A percentile compares a stretch with the other conserved stretches of the same genome.
phyloP scores from a whole-genome alignment of 1,140 invertebrate genomes.

The Diabrotica virgifera region DNA sequence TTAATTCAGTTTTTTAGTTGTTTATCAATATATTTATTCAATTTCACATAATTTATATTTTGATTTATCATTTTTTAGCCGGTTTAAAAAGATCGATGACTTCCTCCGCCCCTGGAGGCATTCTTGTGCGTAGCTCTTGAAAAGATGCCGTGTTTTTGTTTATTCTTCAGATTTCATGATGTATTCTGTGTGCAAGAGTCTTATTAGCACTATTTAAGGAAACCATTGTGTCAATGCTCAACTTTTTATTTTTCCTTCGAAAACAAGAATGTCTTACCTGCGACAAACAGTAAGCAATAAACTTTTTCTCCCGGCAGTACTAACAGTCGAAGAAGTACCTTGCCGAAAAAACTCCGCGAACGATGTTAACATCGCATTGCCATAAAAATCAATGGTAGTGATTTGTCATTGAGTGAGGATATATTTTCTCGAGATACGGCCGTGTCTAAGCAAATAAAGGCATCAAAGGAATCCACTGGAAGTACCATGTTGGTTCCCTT shows the following conservation, averaged over 20 bases:
- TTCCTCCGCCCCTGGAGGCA: conserved; percentile 9
- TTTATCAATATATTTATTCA: neutral
- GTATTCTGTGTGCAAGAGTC: conserved; percentile 39
- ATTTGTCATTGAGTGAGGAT: conserved; percentile 22
- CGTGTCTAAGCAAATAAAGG: conserved; percentile 15
- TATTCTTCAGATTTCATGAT: conserved; percentile 40
- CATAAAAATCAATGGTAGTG: conserved; percentile 27
- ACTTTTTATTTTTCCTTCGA: conserved; percentile 32
- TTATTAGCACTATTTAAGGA: conserved; percentile 43
- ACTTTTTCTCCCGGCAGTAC: conserved; percentile 26
- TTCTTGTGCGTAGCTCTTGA: conserved; percentile 35
- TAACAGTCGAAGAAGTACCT: conserved; percentile 10
- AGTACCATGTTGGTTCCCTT: conserved; percentile 9
- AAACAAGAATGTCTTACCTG: conserved; percentile 33
- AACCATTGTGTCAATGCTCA: conserved; percentile 39
- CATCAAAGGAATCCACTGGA: conserved; percentile 18
- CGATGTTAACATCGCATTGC: conserved; percentile 24
- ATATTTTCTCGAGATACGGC: conserved; percentile 4
- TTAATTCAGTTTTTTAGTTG: too few relatives aligned
- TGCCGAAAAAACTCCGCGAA: conserved; percentile 20
- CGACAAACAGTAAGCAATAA: conserved; percentile 34
- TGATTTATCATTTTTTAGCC: neutral
- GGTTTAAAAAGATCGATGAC: too few relatives aligned
- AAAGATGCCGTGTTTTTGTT: conserved; percentile 37
- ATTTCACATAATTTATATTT: neutral